A percentile compares a stretch with the other conserved stretches of the same genome.
phyloP scores from a whole-genome alignment of 2,888 invertebrate genomes.

The Ctena decussata region DNA sequence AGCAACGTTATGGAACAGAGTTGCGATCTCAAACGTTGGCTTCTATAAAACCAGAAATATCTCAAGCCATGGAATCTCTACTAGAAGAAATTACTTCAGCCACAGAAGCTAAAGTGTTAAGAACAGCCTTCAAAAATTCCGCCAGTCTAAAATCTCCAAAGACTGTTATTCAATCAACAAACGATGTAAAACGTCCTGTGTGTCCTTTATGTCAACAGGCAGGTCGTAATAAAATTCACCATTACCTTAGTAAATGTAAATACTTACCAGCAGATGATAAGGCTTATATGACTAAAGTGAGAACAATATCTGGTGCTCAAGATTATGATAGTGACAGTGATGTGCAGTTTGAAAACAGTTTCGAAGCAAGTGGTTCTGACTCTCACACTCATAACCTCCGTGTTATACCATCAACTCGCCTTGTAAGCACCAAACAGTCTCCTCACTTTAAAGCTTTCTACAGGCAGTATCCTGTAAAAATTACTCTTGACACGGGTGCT shows the following conservation, averaged over 20 bases:
- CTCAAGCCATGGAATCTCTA: conserved; percentile 53
- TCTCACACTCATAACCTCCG: background rate
- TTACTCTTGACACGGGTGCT: background rate
- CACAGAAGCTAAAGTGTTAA: conserved; percentile 36
- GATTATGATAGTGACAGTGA: background rate
- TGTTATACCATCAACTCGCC: background rate
- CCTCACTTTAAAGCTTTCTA: conserved; percentile 23
- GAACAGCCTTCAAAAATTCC: background rate
- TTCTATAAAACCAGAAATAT: conserved; percentile 65
- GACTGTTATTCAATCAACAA: too few species aligned
- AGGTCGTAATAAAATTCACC: background rate
- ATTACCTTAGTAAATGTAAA: conserved; percentile 1
- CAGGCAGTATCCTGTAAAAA: conserved; percentile 2
- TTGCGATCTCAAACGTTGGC: conserved; percentile 28
- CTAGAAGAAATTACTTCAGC: conserved; percentile 55
- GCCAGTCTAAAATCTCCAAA: background rate
- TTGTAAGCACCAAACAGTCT: conserved; percentile 34
- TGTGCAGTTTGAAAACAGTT: background rate
- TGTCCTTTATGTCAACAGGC: conserved; percentile 3
- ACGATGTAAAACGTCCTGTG: background rate
- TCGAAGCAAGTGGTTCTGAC: background rate
- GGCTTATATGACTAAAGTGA: background rate
- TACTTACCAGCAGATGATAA: background rate
- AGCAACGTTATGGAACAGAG: conserved; percentile 68
- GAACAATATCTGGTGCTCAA: background rate